A percentile compares a stretch with the other conserved stretches of the same genome.
Conservation (phyloP, 2,797 vertebrate species). For the Phoebastria nigripes region DNA sequence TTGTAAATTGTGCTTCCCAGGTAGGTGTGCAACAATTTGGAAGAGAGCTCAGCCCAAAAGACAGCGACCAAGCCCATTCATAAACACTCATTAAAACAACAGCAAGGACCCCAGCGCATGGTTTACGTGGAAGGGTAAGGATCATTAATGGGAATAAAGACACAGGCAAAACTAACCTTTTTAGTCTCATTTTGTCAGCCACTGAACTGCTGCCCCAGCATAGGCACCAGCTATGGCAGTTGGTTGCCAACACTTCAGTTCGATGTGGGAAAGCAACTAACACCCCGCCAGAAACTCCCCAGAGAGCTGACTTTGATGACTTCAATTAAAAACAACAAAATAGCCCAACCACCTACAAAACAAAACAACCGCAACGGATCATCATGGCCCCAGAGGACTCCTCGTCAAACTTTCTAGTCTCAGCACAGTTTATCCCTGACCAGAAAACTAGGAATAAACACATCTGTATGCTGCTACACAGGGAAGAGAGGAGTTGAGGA, state of each 20-base stretch:
- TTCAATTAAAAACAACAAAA: background rate
- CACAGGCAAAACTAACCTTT: background rate
- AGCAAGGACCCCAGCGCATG: background rate
- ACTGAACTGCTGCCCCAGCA: background rate
- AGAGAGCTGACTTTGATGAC: background rate
- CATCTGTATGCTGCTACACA: fast-evolving
- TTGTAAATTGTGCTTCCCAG: background rate
- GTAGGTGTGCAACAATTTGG: background rate
- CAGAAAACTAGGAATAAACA: background rate
- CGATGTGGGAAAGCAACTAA: background rate
- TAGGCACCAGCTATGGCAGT: background rate
- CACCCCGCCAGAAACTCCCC: background rate
- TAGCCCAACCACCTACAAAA: background rate
- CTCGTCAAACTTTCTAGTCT: background rate
- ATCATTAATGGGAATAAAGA: background rate
- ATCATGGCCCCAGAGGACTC: background rate
- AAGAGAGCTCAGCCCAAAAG: background rate
- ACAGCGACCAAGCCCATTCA: background rate
- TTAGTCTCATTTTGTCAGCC: background rate
- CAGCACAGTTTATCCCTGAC: background rate
- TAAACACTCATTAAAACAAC: background rate
- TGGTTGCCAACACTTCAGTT: background rate
- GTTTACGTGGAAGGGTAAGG: fast-evolving
- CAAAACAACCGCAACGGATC: background rate
- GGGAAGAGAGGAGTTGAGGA: background rate